These are phyloP conservation scores for Pegoplata infirma DNA, from an alignment of 2,888 invertebrate genomes.

Conservation along the genomic window DNA sequence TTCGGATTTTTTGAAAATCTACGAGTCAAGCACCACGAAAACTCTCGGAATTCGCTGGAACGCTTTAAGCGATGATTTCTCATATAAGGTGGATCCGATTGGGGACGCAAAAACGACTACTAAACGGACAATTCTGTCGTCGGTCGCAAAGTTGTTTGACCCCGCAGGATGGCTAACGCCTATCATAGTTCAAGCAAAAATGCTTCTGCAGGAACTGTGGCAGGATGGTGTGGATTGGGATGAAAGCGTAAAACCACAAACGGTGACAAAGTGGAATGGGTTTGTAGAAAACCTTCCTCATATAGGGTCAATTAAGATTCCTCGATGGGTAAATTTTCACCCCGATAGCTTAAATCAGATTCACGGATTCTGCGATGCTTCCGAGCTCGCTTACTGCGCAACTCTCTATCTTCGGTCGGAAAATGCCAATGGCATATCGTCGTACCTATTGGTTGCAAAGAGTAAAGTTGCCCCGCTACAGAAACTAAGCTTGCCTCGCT, in stretches of 20 bases:
- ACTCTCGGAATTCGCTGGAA: constrained; percentile 19
- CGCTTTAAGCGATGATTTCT: background rate
- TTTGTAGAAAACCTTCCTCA: background rate
- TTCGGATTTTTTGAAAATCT: background rate
- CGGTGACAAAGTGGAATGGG: background rate
- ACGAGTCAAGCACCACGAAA: constrained; percentile 11
- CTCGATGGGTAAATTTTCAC: background rate
- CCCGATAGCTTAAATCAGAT: background rate
- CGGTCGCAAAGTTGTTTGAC: too few relatives aligned
- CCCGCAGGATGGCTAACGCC: too few relatives aligned
- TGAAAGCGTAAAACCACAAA: too few relatives aligned
- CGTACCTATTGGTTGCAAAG: background rate
- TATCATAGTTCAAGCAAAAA: too few relatives aligned
- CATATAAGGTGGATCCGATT: background rate
- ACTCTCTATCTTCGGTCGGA: background rate
- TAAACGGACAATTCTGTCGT: too few relatives aligned
- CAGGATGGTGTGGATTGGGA: too few relatives aligned
- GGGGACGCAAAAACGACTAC: too few relatives aligned
- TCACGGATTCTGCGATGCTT: background rate
- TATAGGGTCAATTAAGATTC: background rate
- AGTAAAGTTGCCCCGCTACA: too few relatives aligned
- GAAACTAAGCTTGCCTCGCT: background rate
- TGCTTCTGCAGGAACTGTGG: too few relatives aligned
- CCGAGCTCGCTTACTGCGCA: background rate
- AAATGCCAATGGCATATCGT: too few relatives aligned